Evolutionary conservation across 2,113 vertebrate genomes (phyloP).

Genomic region (Chaetura pelagica): DNA sequence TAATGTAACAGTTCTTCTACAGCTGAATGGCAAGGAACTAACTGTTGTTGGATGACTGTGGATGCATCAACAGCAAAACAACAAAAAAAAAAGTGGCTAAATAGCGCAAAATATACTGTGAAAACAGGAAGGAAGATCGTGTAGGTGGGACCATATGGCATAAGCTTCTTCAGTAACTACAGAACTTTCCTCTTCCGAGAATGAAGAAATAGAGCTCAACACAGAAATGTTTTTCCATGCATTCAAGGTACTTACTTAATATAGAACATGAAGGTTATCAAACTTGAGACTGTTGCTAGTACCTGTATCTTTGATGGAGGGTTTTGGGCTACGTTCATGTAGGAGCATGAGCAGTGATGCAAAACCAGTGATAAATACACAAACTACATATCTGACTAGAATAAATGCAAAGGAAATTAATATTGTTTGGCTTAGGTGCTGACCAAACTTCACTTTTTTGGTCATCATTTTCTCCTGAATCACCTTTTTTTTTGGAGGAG

Average conservation of each 20-base stretch:
- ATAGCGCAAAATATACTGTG: conserved; percentile 66
- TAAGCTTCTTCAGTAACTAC: background rate
- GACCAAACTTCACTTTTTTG: background rate
- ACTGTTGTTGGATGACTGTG: conserved; percentile 19
- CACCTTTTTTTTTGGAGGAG: background rate
- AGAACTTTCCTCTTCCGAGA: background rate
- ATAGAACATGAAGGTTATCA: background rate
- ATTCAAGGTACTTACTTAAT: conserved; percentile 5
- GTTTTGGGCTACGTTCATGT: background rate
- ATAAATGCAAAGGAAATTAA: background rate
- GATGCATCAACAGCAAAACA: conserved; percentile 39
- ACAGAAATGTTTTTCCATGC: background rate
- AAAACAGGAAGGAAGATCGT: conserved; percentile 60
- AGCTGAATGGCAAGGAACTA: background rate
- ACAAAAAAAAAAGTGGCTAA: conserved; percentile 57
- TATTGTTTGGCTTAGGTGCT: background rate
- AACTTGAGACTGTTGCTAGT: background rate
- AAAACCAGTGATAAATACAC: background rate
- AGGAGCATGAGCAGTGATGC: background rate
- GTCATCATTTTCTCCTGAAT: background rate
- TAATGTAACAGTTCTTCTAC: background rate
- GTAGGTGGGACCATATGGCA: conserved; percentile 65
- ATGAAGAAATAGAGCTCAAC: background rate
- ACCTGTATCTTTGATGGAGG: background rate
- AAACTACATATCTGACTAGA: background rate